Percentiles rank a stretch among this genome's conserved stretches.
These are phyloP conservation scores for Diprion similis DNA, from an alignment of 1,140 invertebrate genomes.

Conservation along the genomic window DNA sequence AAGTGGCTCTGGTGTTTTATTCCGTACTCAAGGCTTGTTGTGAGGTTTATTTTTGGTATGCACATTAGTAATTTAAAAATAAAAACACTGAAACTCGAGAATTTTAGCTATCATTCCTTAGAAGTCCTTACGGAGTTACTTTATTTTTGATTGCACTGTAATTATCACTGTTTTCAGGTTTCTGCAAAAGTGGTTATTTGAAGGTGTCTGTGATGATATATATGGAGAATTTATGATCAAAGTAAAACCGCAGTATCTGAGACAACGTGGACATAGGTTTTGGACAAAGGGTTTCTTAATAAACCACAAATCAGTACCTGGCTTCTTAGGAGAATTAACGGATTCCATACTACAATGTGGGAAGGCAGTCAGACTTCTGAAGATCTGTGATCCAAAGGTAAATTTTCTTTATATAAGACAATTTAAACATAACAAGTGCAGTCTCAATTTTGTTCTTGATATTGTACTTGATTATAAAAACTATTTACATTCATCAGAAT, in stretches of 20 bases:
- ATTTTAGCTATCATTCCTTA: constrained; percentile 10
- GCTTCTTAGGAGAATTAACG: constrained; percentile 62
- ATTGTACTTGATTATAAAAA: not conserved
- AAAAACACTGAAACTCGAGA: constrained; percentile 9
- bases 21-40: constrained; percentile 66
- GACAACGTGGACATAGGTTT: constrained; percentile 63
- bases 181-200: constrained; percentile 70
- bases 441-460: not conserved
- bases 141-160: constrained; percentile 11
- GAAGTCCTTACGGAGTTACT: not conserved
- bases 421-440: no score
- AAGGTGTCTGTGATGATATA: constrained; percentile 66
- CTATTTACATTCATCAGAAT: constrained; percentile 53
- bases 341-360: constrained; percentile 68
- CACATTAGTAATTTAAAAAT: constrained; percentile 19
- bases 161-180: constrained; percentile 55
- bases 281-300: constrained; percentile 69
- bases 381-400: constrained; percentile 67
- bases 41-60: constrained; percentile 69
- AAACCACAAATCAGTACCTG: constrained; percentile 62
- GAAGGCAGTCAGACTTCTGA: constrained; percentile 66
- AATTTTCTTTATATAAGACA: constrained; percentile 30
- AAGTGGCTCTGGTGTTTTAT: constrained; percentile 63
- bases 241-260: constrained; percentile 61
- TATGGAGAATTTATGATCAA: constrained; percentile 70